These are phyloP conservation scores for Ictalurus punctatus DNA, from an alignment of 2,113 vertebrate species.

Conservation along the genomic window DNA sequence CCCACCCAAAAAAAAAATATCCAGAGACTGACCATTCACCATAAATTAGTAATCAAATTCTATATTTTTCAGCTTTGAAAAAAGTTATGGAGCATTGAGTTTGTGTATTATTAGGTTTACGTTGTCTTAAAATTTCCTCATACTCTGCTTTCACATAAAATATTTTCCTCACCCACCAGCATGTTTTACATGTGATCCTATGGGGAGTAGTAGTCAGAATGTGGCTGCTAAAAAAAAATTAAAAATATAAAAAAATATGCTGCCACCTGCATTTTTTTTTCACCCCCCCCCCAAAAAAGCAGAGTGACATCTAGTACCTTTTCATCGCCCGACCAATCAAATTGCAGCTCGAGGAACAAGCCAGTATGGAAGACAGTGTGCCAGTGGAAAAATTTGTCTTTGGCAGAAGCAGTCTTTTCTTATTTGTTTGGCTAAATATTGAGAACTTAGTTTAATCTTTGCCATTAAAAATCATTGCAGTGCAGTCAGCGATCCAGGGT, in stretches of 20 bases:
- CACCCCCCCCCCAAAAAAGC: no score
- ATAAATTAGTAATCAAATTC: not conserved
- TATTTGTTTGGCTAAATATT: not conserved
- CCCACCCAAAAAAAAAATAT: not conserved
- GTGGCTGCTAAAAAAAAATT: not conserved
- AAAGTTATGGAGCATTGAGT: not conserved
- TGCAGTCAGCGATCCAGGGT: not conserved
- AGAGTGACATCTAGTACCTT: not conserved
- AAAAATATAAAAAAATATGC: not conserved
- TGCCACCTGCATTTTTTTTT: not conserved
- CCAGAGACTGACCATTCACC: not conserved
- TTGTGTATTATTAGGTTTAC: not conserved
- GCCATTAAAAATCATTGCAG: not conserved
- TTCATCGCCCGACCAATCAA: not conserved
- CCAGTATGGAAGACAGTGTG: not conserved
- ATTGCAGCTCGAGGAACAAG: not conserved
- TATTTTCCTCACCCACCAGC: not conserved
- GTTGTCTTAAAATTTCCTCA: not conserved
- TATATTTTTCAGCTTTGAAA: not conserved
- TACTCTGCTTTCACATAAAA: not conserved
- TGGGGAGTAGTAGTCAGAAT: not conserved
- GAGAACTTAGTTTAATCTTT: not conserved
- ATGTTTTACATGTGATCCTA: not conserved
- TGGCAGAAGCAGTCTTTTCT: not conserved
- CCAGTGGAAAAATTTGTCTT: not conserved